These are phyloP conservation scores for Sphaeramia orbicularis DNA, from an alignment of 2,797 vertebrate genomes.

Conservation along the genomic window DNA sequence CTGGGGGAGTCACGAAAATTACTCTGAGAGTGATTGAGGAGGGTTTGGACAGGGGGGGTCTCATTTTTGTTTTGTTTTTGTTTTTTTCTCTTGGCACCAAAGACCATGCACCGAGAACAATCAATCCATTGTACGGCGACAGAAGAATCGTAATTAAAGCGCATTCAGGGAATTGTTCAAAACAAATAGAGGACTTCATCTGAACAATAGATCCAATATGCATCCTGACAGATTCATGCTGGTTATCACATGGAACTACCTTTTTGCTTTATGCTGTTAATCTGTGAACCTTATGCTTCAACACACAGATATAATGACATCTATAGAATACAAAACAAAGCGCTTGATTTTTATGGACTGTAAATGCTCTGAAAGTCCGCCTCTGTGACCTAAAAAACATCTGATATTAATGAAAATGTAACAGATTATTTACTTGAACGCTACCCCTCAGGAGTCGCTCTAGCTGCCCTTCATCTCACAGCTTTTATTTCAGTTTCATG, in stretches of 20 bases:
- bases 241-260: conserved; percentile 37
- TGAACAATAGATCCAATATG: conserved; percentile 60
- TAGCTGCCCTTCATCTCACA: too few relatives aligned
- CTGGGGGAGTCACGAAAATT: conserved; percentile 70
- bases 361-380: not conserved
- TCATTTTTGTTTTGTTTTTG: too few relatives aligned
- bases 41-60: conserved; percentile 29
- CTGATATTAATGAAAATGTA: too few relatives aligned
- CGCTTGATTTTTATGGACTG: not conserved
- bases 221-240: conserved; percentile 51
- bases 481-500: conserved; percentile 44
- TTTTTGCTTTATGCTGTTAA: conserved; percentile 21
- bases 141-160: conserved; percentile 78
- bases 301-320: not conserved
- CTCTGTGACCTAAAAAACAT: not conserved
- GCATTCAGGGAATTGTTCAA: conserved; percentile 67
- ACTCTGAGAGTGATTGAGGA: conserved; percentile 60
- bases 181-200: conserved; percentile 72
- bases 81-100: conserved; percentile 63
- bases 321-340: not conserved
- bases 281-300: conserved; percentile 23
- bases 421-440: not conserved
- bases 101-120: conserved; percentile 71
- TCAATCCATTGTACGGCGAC: conserved; percentile 67
- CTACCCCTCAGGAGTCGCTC: not conserved